Conservation (phyloP, 2,797 vertebrate genomes). For the Crocidura indochinensis region DNA sequence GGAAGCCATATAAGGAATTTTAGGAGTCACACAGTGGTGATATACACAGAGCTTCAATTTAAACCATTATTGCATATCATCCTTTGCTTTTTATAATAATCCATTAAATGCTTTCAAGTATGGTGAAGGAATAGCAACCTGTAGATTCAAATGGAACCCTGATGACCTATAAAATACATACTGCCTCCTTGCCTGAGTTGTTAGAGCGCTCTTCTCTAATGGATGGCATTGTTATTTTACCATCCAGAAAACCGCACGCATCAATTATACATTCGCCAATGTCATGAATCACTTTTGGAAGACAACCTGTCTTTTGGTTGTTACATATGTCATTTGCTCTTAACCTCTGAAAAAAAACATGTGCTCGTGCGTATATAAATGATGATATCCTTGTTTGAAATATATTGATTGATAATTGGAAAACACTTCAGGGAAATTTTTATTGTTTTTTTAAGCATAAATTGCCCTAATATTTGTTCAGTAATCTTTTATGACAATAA, state of each 20-base stretch:
- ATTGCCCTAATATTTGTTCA: constrained; percentile 57
- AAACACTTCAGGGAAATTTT: constrained; percentile 69
- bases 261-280: constrained; percentile 89
- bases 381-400: constrained; percentile 66
- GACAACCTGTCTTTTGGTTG: constrained; percentile 81
- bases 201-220: constrained; percentile 90
- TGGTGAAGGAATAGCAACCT: constrained; percentile 91
- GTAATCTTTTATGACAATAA: constrained; percentile 71
- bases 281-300: constrained; percentile 85
- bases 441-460: constrained; percentile 58
- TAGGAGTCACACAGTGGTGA: constrained; percentile 85
- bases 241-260: constrained; percentile 86
- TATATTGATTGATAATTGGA: constrained; percentile 70
- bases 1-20: constrained; percentile 85
- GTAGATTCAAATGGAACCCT: constrained; percentile 91
- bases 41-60: constrained; percentile 88
- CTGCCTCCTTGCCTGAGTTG: constrained; percentile 88
- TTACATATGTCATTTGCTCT: constrained; percentile 76
- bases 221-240: constrained; percentile 90
- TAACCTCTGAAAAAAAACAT: constrained; percentile 77
- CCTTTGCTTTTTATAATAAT: constrained; percentile 91
- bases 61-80: constrained; percentile 89
- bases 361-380: no score
- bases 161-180: constrained; percentile 91
- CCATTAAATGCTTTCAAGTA: constrained; percentile 93